Percentiles rank a stretch among this genome's conserved stretches.
These are phyloP conservation scores for Scomber scombrus DNA, from an alignment of 2,113 vertebrate species.

Conservation along the genomic window DNA sequence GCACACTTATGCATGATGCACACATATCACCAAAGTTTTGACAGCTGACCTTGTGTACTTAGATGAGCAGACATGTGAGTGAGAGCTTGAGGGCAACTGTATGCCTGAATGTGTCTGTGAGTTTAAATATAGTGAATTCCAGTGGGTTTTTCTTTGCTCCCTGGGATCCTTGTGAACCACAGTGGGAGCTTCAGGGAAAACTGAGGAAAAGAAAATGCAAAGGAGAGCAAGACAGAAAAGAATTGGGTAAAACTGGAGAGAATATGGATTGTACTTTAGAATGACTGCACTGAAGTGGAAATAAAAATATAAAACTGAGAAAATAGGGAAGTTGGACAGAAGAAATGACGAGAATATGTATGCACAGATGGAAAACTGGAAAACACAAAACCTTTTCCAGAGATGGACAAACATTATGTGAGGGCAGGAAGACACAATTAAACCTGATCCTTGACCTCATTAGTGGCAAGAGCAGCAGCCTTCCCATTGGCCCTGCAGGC, in stretches of 20 bases:
- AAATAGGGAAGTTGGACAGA: neutral
- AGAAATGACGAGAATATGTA: neutral
- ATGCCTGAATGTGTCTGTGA: constrained; percentile 23
- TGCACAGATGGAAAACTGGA: neutral
- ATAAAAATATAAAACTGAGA: constrained; percentile 10
- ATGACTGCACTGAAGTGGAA: neutral
- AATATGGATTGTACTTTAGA: neutral
- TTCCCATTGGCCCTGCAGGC: constrained; percentile 23
- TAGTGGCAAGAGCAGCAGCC: constrained; percentile 10
- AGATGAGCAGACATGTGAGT: constrained; percentile 42
- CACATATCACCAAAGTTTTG: constrained; percentile 33
- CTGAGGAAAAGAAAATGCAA: constrained; percentile 21
- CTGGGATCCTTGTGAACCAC: constrained; percentile 77
- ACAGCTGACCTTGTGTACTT: constrained; percentile 53
- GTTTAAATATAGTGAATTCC: constrained; percentile 82
- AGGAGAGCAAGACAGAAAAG: constrained; percentile 13
- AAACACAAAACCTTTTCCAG: neutral
- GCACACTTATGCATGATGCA: neutral
- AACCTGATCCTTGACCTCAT: constrained; percentile 40
- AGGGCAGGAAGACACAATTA: neutral
- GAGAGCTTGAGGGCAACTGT: constrained; percentile 49
- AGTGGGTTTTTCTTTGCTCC: constrained; percentile 69
- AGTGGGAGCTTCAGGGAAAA: constrained; percentile 52
- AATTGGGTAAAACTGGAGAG: neutral
- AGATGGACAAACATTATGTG: neutral